phyloP scores from a whole-genome alignment of 2,113 vertebrate species.

The Zosterops borbonicus region DNA sequence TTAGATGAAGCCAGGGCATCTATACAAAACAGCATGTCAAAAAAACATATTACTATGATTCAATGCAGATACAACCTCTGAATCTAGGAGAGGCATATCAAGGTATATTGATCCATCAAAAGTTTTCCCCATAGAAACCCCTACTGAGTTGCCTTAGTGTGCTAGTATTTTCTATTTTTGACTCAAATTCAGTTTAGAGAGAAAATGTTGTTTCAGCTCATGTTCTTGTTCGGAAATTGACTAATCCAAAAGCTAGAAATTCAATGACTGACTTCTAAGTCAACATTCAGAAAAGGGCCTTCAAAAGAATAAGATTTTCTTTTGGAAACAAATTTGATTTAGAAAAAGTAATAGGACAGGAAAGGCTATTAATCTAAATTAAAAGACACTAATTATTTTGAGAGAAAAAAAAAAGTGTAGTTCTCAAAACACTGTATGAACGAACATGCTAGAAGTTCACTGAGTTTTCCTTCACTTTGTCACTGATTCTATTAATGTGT shows the following conservation, averaged over 20 bases:
- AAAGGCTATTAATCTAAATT: neutral
- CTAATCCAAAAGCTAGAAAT: neutral
- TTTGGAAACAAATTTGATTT: constrained; percentile 2
- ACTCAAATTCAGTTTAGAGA: neutral
- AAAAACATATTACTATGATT: neutral
- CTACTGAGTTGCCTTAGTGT: neutral
- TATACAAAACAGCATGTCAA: neutral
- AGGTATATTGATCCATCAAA: neutral
- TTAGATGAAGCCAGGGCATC: neutral
- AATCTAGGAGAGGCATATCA: neutral
- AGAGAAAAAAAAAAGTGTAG: neutral
- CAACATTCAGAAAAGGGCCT: neutral
- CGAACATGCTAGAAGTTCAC: neutral
- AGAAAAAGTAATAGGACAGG: neutral
- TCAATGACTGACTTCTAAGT: neutral
- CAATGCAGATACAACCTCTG: neutral
- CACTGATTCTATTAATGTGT: neutral
- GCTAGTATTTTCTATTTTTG: neutral
- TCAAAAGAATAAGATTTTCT: neutral
- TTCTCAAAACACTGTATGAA: neutral
- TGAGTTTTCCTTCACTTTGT: neutral
- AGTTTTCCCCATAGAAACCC: neutral
- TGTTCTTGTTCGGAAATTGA: neutral
- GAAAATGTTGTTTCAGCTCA: constrained; percentile 9
- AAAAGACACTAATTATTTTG: neutral